These are phyloP conservation scores for Diaprepes abbreviatus DNA, from an alignment of 2,888 invertebrate species.

Conservation along the genomic window DNA sequence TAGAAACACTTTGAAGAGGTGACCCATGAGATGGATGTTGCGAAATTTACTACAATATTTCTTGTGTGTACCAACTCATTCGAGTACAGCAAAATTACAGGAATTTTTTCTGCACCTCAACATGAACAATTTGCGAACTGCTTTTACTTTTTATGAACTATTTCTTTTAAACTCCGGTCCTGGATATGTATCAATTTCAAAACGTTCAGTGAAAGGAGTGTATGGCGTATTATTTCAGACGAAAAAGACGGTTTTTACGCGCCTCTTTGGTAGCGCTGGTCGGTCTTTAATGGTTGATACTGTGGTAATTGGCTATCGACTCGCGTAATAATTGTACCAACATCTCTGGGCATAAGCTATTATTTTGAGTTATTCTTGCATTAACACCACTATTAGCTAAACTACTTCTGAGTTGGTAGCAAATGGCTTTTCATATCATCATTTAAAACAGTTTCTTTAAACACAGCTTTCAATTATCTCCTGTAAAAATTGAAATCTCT, in stretches of 20 bases:
- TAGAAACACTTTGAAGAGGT: too few relatives aligned
- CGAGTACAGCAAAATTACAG: too few relatives aligned
- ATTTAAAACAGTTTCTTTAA: neutral
- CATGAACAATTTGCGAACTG: too few relatives aligned
- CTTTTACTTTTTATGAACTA: too few relatives aligned
- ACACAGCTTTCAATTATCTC: too few relatives aligned
- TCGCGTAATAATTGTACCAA: conserved; percentile 30
- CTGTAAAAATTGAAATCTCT: too few relatives aligned
- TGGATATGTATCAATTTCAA: conserved; percentile 37
- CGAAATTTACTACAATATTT: too few relatives aligned
- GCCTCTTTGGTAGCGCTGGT: conserved; percentile 38
- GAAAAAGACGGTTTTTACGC: conserved; percentile 37
- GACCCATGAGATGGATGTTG: too few relatives aligned
- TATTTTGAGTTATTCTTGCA: conserved; percentile 22
- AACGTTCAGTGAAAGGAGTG: conserved; percentile 31
- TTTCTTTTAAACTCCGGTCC: too few relatives aligned
- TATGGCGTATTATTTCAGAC: conserved; percentile 23
- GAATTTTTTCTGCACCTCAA: too few relatives aligned
- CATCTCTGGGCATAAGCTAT: conserved; percentile 19
- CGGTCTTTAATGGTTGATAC: conserved; percentile 33
- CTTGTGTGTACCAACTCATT: too few relatives aligned
- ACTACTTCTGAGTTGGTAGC: neutral
- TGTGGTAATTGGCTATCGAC: conserved; percentile 30
- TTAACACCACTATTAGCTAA: neutral
- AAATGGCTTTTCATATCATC: neutral